phyloP scores from a whole-genome alignment of 2,113 vertebrate genomes.

The Lonchura striata region DNA sequence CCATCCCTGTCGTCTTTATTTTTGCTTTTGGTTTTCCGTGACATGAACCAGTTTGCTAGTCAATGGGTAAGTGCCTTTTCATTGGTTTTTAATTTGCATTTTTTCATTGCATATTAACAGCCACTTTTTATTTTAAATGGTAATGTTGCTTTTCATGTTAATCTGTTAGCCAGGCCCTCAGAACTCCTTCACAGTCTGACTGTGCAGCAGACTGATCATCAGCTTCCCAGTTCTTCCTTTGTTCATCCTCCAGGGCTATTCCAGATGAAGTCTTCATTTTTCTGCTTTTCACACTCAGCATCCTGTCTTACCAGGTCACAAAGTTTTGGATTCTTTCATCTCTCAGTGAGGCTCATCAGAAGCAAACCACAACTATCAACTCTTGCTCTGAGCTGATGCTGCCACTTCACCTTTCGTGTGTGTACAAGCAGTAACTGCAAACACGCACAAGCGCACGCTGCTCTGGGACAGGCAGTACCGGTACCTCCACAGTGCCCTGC shows the following conservation, averaged over 20 bases:
- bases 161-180: not conserved
- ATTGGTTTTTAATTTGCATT: not conserved
- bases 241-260: not conserved
- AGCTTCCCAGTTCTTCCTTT: not conserved
- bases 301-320: not conserved
- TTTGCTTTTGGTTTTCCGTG: constrained; percentile 72
- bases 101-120: not conserved
- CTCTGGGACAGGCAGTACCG: not conserved
- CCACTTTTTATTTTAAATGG: not conserved
- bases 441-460: rapidly evolving
- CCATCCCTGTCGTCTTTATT: constrained; percentile 55
- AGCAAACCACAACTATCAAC: not conserved
- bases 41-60: constrained; percentile 81
- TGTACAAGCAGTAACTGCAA: not conserved
- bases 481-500: not conserved
- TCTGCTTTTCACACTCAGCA: not conserved
- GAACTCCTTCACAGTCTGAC: not conserved
- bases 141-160: not conserved
- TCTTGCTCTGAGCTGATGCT: not conserved
- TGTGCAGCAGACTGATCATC: not conserved
- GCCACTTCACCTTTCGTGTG: not conserved
- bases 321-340: not conserved
- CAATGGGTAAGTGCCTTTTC: constrained; percentile 92
- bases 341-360: not conserved
- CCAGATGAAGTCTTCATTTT: not conserved